Conservation (phyloP, 2,797 vertebrate genomes). For the Buphagus erythrorhynchus region DNA sequence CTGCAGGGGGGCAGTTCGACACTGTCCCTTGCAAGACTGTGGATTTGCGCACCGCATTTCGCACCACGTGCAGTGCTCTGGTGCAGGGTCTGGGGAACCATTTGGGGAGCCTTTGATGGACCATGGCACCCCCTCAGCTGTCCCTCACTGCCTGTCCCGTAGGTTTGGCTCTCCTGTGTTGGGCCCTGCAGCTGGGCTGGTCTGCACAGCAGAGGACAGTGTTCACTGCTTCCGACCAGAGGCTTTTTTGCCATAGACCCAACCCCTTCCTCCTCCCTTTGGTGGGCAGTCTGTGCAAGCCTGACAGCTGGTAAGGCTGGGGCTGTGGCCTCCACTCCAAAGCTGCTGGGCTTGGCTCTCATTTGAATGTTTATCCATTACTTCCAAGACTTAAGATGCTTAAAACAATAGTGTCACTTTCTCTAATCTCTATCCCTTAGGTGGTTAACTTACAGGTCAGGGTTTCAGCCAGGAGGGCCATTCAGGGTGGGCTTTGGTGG, state of each 20-base stretch:
- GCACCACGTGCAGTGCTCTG: accelerated
- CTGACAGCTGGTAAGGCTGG: not conserved
- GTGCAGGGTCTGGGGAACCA: not conserved
- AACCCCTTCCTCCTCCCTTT: not conserved
- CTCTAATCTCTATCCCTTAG: not conserved
- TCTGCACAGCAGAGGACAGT: accelerated
- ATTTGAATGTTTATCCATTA: not conserved
- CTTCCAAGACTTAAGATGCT: not conserved
- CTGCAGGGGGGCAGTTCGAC: not conserved
- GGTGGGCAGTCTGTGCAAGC: not conserved
- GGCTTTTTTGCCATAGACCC: not conserved
- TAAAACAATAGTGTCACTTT: not conserved
- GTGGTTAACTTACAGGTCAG: not conserved
- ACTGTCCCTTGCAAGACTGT: not conserved
- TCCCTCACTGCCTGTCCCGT: not conserved
- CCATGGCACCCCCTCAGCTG: not conserved
- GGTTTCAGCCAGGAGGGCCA: not conserved
- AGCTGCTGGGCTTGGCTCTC: not conserved
- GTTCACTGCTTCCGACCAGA: not conserved
- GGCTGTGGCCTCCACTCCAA: not conserved
- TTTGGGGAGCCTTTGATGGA: not conserved
- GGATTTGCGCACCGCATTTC: not conserved
- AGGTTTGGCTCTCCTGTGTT: not conserved
- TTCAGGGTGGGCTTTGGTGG: not conserved
- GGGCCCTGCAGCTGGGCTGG: not conserved